Evolutionary conservation across 2,797 vertebrate genomes (phyloP).

Genomic region (Sebastes glaucus): DNA sequence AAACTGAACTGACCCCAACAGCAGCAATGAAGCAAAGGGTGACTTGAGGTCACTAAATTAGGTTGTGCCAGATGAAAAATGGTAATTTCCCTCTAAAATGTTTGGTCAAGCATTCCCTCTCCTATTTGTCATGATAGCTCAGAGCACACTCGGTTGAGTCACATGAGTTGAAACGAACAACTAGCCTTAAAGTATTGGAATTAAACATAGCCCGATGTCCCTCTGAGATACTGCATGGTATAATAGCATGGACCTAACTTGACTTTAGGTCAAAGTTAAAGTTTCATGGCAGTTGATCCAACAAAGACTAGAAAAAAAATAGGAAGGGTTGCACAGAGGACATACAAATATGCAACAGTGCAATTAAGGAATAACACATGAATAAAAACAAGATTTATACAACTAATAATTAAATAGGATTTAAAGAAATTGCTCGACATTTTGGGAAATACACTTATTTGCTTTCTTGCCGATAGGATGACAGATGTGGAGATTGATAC

Average conservation of each 20-base stretch:
- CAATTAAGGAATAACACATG: not conserved
- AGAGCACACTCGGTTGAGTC: constrained; percentile 45
- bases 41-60: constrained; percentile 45
- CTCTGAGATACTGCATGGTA: constrained; percentile 2
- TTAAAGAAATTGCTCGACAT: not conserved
- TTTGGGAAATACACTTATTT: not conserved
- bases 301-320: not conserved
- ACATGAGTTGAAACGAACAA: constrained; percentile 41
- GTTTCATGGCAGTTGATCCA: constrained; percentile 8
- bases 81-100: constrained; percentile 53
- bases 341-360: not conserved
- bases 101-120: constrained; percentile 41
- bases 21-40: constrained; percentile 16
- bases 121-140: constrained; percentile 55
- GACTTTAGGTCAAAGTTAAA: constrained; percentile 40
- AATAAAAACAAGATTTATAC: not conserved
- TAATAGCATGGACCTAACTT: not conserved
- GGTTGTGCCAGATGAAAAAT: constrained; percentile 41
- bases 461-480: no score
- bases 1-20: constrained; percentile 8
- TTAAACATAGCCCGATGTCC: constrained; percentile 38
- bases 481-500: no score
- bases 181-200: constrained; percentile 43
- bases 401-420: not conserved
- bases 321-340: not conserved